These are phyloP conservation scores for Bombylius major DNA, from an alignment of 2,888 invertebrate genomes.

Conservation along the genomic window DNA sequence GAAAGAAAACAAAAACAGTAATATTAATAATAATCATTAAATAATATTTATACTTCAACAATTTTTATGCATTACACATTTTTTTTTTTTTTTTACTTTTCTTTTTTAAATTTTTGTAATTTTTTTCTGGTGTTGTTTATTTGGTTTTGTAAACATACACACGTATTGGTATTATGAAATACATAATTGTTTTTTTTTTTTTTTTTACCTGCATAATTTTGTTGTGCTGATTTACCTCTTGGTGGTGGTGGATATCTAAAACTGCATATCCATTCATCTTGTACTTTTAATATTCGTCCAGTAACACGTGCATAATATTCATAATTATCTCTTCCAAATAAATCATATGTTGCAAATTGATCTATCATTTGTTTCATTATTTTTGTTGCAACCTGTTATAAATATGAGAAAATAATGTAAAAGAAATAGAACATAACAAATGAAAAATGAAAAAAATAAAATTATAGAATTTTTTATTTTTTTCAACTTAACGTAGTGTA, in stretches of 20 bases:
- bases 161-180: too few species aligned
- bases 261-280: slow-evolving; percentile 92
- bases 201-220: slow-evolving; percentile 51
- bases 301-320: slow-evolving; percentile 93
- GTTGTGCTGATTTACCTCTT: slow-evolving; percentile 48
- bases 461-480: background rate
- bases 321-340: slow-evolving; percentile 90
- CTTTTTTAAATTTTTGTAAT: too few species aligned
- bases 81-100: too few species aligned
- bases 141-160: too few species aligned
- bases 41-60: too few species aligned
- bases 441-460: background rate
- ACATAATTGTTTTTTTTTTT: background rate
- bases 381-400: slow-evolving; percentile 71
- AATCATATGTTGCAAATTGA: slow-evolving; percentile 88
- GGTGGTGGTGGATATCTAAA: slow-evolving; percentile 77
- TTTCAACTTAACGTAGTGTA: too few species aligned
- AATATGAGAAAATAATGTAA: background rate
- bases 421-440: background rate
- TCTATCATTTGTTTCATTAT: slow-evolving; percentile 96
- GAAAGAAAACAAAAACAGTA: slow-evolving; percentile 14
- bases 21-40: too few species aligned
- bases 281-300: slow-evolving; percentile 80
- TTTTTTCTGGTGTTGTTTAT: too few species aligned
- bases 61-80: too few species aligned